Percentiles rank a stretch among this genome's conserved stretches.
Evolutionary conservation across 2,113 vertebrate species (phyloP).

Genomic region (Anoplopoma fimbria): DNA sequence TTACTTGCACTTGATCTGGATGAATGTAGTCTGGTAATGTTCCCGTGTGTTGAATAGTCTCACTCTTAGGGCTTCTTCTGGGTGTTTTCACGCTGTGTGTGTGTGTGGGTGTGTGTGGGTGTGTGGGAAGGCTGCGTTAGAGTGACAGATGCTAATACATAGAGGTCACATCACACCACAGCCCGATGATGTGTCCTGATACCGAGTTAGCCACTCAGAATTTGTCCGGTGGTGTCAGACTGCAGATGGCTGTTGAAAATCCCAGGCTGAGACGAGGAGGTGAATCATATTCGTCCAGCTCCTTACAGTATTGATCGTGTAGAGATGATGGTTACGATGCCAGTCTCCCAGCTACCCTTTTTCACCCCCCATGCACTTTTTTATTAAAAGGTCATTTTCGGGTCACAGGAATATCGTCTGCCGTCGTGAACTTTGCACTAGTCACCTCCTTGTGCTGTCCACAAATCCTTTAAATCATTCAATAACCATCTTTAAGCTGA

Average conservation of each 20-base stretch:
- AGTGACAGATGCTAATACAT: slow-evolving; percentile 12
- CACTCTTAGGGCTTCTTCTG: background rate
- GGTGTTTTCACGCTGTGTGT: background rate
- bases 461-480: background rate
- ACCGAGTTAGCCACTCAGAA: background rate
- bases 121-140: slow-evolving; percentile 1
- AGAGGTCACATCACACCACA: slow-evolving; percentile 18
- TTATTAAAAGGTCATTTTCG: slow-evolving; percentile 32
- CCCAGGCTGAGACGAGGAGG: background rate
- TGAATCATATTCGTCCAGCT: background rate
- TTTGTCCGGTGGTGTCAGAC: slow-evolving; percentile 8
- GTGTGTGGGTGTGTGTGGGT: background rate
- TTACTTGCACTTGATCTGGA: background rate
- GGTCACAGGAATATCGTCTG: slow-evolving; percentile 18
- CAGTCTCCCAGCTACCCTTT: background rate
- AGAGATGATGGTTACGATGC: background rate
- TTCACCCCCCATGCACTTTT: background rate
- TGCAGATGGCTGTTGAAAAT: slow-evolving; percentile 15
- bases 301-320: background rate
- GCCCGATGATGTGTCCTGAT: slow-evolving; percentile 22
- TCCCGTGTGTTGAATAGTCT: background rate
- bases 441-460: background rate
- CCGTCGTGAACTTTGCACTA: slow-evolving; percentile 30
- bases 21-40: background rate
- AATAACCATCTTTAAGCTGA: background rate